A percentile compares a stretch with the other conserved stretches of the same genome.
Conservation (phyloP, 2,888 invertebrate genomes). For the Scaptomyza tumidula region DNA sequence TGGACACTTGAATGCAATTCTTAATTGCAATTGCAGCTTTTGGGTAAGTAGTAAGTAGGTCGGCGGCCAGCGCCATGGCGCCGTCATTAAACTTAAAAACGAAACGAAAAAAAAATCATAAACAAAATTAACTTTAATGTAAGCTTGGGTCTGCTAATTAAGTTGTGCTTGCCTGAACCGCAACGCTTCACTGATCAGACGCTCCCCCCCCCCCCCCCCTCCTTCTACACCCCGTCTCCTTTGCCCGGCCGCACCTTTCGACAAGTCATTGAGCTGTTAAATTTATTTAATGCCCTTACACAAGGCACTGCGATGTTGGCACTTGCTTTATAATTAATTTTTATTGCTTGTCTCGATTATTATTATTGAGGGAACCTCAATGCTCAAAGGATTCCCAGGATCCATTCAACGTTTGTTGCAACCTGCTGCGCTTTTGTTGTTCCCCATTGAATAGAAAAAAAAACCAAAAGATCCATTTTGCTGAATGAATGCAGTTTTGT, state of each 20-base stretch:
- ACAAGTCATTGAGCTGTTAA: slow-evolving; percentile 79
- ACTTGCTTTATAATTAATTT: slow-evolving; percentile 74
- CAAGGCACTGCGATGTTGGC: slow-evolving; percentile 63
- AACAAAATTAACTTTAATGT: slow-evolving; percentile 66
- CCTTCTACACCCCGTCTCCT: not conserved
- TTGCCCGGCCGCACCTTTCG: slow-evolving; percentile 62
- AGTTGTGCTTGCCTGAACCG: slow-evolving; percentile 61
- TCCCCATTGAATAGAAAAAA: slow-evolving; percentile 25
- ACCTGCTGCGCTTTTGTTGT: slow-evolving; percentile 69
- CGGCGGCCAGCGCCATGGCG: slow-evolving; percentile 59
- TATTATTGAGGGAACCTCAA: slow-evolving; percentile 31
- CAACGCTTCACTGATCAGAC: slow-evolving; percentile 50
- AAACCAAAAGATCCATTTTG: slow-evolving; percentile 30
- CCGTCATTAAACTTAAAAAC: slow-evolving; percentile 54
- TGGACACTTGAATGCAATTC: slow-evolving; percentile 60
- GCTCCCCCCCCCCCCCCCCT: not conserved
- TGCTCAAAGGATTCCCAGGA: slow-evolving; percentile 69
- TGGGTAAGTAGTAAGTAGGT: not conserved
- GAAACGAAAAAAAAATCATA: slow-evolving; percentile 43
- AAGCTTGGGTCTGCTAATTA: slow-evolving; percentile 65
- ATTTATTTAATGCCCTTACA: slow-evolving; percentile 73
- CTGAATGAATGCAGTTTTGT: slow-evolving; percentile 57
- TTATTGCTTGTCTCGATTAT: slow-evolving; percentile 65
- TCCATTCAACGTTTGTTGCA: slow-evolving; percentile 40
- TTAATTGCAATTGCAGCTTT: slow-evolving; percentile 34